These are phyloP conservation scores for Temnothorax ravouxi DNA, from an alignment of 2,888 invertebrate species.

Conservation along the genomic window DNA sequence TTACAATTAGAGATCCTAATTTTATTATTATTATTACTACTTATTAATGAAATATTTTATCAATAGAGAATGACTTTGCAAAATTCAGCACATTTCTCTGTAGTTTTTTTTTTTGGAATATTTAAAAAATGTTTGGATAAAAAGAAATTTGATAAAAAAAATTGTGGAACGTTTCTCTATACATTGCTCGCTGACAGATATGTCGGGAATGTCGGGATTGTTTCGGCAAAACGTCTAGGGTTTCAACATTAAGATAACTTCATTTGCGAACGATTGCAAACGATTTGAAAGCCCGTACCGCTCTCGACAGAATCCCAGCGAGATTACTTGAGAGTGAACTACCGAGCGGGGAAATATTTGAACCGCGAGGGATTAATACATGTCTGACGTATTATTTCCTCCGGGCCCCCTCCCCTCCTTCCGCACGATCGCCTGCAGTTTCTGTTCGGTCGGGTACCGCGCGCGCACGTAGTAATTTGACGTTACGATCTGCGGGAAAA, in stretches of 20 bases:
- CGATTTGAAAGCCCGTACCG: slow-evolving; percentile 15
- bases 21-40: background rate
- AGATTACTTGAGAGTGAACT: slow-evolving; percentile 48
- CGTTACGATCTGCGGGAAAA: slow-evolving; percentile 64
- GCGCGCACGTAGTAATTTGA: slow-evolving; percentile 68
- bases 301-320: slow-evolving; percentile 31
- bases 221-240: background rate
- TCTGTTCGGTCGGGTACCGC: slow-evolving; percentile 56
- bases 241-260: slow-evolving; percentile 12
- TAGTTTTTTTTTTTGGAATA: background rate
- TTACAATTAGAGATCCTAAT: background rate
- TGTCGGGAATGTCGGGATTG: background rate
- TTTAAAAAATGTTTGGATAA: background rate
- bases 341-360: slow-evolving; percentile 55
- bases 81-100: background rate
- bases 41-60: background rate
- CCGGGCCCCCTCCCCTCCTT: background rate
- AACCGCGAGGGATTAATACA: slow-evolving; percentile 57
- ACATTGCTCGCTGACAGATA: too few species aligned
- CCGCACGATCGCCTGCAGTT: slow-evolving; percentile 44
- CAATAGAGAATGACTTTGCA: background rate
- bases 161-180: background rate
- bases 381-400: slow-evolving; percentile 56
- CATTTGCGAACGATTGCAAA: slow-evolving; percentile 43
- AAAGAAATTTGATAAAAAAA: background rate